phyloP scores from a whole-genome alignment of 2,888 invertebrate genomes.

The Nycteola revayana region DNA sequence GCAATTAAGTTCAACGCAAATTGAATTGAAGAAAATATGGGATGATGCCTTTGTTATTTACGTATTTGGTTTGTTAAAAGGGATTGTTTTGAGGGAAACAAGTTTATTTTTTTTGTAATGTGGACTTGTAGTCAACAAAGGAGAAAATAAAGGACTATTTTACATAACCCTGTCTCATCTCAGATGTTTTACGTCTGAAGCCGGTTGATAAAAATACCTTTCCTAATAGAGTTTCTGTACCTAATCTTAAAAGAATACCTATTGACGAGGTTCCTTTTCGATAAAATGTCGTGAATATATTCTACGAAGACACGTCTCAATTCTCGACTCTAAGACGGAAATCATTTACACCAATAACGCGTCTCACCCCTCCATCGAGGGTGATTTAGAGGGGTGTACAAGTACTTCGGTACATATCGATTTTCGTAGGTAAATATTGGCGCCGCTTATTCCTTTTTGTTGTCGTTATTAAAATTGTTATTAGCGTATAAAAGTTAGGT shows the following conservation, averaged over 20 bases:
- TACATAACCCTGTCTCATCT: constrained; percentile 20
- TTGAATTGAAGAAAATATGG: no score
- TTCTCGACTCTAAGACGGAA: constrained; percentile 51
- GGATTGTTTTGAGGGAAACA: no score
- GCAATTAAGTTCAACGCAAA: no score
- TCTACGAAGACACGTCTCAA: constrained; percentile 43
- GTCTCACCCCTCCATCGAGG: constrained; percentile 27
- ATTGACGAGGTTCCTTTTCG: constrained; percentile 12
- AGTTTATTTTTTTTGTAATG: no score
- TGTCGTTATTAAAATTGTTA: constrained; percentile 32
- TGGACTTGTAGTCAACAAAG: no score
- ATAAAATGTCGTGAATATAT: constrained; percentile 44
- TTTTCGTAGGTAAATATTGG: constrained; percentile 58
- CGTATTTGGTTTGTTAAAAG: no score
- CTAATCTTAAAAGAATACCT: constrained; percentile 23
- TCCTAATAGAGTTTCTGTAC: constrained; percentile 18
- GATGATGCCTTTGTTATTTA: no score
- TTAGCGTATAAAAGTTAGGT: constrained; percentile 24
- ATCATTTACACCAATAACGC: constrained; percentile 68
- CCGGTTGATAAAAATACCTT: constrained; percentile 18
- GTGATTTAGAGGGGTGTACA: constrained; percentile 51
- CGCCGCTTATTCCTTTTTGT: constrained; percentile 36
- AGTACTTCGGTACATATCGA: constrained; percentile 58
- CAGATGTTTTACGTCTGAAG: constrained; percentile 17
- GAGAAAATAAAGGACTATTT: constrained; percentile 19